Conservation (phyloP, 2,888 invertebrate genomes). For the Tolmerus cingulatus region DNA sequence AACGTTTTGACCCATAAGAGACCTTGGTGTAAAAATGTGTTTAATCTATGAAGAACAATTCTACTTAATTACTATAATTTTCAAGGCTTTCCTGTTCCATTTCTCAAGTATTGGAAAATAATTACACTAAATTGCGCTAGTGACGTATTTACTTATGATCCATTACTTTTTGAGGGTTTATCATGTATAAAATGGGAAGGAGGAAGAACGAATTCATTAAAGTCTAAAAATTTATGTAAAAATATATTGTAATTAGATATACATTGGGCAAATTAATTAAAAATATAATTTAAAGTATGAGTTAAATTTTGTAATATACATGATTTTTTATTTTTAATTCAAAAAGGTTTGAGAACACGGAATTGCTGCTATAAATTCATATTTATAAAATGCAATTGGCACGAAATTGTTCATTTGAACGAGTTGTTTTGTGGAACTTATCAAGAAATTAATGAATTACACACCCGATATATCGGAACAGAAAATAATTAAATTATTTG, state of each 20-base stretch:
- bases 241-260: background rate
- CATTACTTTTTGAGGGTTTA: background rate
- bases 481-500: background rate
- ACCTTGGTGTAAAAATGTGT: background rate
- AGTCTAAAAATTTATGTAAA: background rate
- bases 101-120: background rate
- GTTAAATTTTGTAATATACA: background rate
- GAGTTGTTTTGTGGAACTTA: background rate
- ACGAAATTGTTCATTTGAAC: background rate
- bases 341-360: background rate
- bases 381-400: background rate
- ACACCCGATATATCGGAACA: background rate
- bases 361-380: background rate
- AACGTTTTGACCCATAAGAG: background rate
- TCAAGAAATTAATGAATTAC: background rate
- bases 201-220: constrained; percentile 21
- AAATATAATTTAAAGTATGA: background rate
- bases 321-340: background rate
- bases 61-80: background rate
- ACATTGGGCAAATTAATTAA: background rate
- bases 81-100: background rate
- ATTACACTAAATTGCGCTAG: background rate
- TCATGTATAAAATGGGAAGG: background rate
- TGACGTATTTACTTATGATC: background rate
- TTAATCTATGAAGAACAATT: background rate